Conservation (phyloP, 2,888 invertebrate species). For the Unio pictorum region DNA sequence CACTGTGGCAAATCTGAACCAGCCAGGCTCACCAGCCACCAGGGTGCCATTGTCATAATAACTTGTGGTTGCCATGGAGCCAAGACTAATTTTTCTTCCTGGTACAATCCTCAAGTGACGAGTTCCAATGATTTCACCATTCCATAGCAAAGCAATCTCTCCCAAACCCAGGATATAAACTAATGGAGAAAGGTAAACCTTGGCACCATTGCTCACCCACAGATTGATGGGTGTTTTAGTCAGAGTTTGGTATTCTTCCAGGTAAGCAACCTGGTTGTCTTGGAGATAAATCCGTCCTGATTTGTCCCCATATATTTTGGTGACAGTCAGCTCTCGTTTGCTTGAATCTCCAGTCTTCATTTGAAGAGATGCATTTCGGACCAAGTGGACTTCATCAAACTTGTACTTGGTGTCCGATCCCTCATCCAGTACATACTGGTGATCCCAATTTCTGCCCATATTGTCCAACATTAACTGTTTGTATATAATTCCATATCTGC, state of each 20-base stretch:
- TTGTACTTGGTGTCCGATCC: constrained; percentile 23
- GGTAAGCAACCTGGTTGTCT: constrained; percentile 30
- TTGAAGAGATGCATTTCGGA: constrained; percentile 42
- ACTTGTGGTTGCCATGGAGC: constrained; percentile 48
- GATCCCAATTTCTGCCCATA: constrained; percentile 43
- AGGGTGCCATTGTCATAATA: constrained; percentile 30
- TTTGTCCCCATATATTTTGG: constrained; percentile 47
- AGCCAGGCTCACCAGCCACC: constrained; percentile 38
- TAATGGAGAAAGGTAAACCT: constrained; percentile 43
- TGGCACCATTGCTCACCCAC: constrained; percentile 49
- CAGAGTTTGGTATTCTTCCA: constrained; percentile 40
- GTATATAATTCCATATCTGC: constrained; percentile 34
- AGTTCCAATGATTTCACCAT: constrained; percentile 56
- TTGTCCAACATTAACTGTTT: constrained; percentile 49
- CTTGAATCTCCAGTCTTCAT: constrained; percentile 32
- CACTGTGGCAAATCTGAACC: constrained; percentile 49
- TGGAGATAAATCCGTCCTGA: constrained; percentile 47
- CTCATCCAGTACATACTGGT: constrained; percentile 51
- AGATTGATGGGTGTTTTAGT: constrained; percentile 50
- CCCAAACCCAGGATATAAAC: constrained; percentile 56
- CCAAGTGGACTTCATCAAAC: constrained; percentile 52
- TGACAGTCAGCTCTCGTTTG: constrained; percentile 19
- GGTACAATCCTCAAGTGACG: constrained; percentile 54
- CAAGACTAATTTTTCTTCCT: constrained; percentile 44
- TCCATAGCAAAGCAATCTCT: constrained; percentile 55